phyloP scores from a whole-genome alignment of 2,113 vertebrate genomes.

The Pogona vitticeps region DNA sequence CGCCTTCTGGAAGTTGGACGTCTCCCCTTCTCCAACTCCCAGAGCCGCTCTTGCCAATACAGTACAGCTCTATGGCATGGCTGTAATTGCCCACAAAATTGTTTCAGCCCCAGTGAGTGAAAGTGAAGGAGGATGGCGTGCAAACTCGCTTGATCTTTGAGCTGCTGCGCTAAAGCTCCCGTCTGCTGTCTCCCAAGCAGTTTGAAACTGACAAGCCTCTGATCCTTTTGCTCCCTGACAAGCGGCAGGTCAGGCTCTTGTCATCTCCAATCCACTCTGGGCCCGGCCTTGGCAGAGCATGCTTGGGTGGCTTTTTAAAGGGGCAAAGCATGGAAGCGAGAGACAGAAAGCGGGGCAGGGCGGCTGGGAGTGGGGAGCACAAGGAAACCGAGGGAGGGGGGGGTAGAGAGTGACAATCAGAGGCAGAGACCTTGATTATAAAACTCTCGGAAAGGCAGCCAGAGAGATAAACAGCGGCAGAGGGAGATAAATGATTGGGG shows the following conservation, averaged over 20 bases:
- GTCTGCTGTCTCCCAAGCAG: conserved; percentile 3
- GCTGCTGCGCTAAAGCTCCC: neutral
- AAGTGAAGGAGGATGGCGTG: neutral
- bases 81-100: neutral
- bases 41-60: neutral
- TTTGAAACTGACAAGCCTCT: conserved; percentile 18
- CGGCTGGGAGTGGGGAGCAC: neutral
- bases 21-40: no score
- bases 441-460: neutral
- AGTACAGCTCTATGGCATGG: neutral
- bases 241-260: conserved; percentile 11
- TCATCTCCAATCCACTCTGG: conserved; percentile 14
- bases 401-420: conserved; percentile 10
- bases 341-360: neutral
- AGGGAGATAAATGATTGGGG: conserved; percentile 1
- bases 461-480: neutral
- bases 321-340: conserved; percentile 11
- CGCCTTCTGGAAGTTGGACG: no score
- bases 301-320: neutral
- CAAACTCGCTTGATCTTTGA: neutral
- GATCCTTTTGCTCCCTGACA: conserved; percentile 16
- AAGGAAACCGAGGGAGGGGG: neutral
- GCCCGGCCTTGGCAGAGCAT: neutral
- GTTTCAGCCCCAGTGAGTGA: fast-evolving
- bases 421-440: neutral